Conservation (phyloP, 1,140 invertebrate genomes). For the Pygmarrhopalites habei region DNA sequence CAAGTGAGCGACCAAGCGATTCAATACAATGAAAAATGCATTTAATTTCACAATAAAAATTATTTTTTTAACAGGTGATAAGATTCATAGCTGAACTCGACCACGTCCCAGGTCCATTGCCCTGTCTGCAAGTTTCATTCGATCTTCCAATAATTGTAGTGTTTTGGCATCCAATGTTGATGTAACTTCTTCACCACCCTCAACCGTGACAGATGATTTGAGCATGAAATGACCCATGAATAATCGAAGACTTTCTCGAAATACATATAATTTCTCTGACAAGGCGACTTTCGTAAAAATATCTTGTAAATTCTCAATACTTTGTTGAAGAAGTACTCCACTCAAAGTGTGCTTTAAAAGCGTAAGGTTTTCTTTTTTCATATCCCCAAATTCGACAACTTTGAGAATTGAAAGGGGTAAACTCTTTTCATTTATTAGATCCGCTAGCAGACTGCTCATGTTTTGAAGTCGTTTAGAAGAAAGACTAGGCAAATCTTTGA, state of each 20-base stretch:
- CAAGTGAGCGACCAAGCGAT: too few relatives aligned
- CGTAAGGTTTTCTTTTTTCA: constrained; percentile 60
- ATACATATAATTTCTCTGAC: constrained; percentile 59
- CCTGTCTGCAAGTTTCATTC: constrained; percentile 35
- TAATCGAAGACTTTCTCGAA: constrained; percentile 64
- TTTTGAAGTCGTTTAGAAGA: constrained; percentile 60
- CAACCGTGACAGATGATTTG: constrained; percentile 40
- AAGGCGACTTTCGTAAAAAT: constrained; percentile 60
- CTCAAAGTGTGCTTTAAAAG: constrained; percentile 65
- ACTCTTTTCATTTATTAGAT: constrained; percentile 70
- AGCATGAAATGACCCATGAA: constrained; percentile 74
- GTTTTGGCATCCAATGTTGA: constrained; percentile 3
- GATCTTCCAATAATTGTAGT: constrained; percentile 11
- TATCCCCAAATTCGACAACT: constrained; percentile 71
- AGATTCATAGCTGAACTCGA: constrained; percentile 15
- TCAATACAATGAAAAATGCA: not conserved
- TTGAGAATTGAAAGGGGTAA: constrained; percentile 78
- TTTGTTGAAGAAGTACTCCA: constrained; percentile 57
- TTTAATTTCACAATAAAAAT: not conserved
- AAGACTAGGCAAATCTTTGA: constrained; percentile 66
- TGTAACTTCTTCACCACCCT: not conserved
- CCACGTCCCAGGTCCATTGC: constrained; percentile 24
- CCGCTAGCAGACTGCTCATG: constrained; percentile 67
- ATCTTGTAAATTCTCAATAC: constrained; percentile 51
- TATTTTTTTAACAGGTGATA: not conserved